These are phyloP conservation scores for Andrena camellia DNA, from an alignment of 2,888 invertebrate genomes.

Conservation along the genomic window DNA sequence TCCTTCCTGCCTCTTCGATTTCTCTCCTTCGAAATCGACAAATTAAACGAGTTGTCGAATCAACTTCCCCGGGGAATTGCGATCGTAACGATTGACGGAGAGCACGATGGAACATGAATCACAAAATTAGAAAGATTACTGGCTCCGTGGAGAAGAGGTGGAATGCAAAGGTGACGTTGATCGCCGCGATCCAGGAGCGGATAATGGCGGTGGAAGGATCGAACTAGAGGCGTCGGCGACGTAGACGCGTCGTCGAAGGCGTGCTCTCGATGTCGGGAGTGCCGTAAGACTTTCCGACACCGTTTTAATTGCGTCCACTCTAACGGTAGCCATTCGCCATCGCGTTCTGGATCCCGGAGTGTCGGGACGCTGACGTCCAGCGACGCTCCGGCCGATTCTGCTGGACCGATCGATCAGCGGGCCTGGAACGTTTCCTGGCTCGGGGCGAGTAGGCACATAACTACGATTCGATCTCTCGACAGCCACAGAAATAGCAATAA, in stretches of 20 bases:
- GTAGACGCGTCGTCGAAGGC: conserved; percentile 36
- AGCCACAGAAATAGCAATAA: conserved; percentile 24
- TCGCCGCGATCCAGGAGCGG: conserved; percentile 62
- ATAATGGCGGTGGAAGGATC: conserved; percentile 70
- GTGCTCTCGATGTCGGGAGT: conserved; percentile 74
- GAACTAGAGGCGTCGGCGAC: conserved; percentile 60
- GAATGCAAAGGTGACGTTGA: conserved; percentile 14
- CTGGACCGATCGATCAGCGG: conserved; percentile 55
- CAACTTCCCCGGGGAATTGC: too few species aligned
- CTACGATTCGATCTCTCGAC: neutral
- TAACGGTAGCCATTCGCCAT: conserved; percentile 81
- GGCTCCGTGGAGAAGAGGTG: conserved; percentile 16
- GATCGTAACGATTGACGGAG: neutral
- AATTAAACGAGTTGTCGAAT: too few species aligned
- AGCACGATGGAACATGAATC: neutral
- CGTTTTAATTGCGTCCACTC: conserved; percentile 83
- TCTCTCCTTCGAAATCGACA: neutral
- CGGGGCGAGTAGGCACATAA: neutral
- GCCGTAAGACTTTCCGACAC: conserved; percentile 82
- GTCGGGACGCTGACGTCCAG: conserved; percentile 19
- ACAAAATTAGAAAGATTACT: conserved; percentile 18
- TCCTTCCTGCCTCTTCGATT: neutral
- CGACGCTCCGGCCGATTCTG: conserved; percentile 34
- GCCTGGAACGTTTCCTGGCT: conserved; percentile 36
- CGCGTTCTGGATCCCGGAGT: conserved; percentile 59